Evolutionary conservation across 2,888 invertebrate genomes (phyloP), one percentile per base, ranked within the genome.

Genomic region (Papilio gigon): DNA sequence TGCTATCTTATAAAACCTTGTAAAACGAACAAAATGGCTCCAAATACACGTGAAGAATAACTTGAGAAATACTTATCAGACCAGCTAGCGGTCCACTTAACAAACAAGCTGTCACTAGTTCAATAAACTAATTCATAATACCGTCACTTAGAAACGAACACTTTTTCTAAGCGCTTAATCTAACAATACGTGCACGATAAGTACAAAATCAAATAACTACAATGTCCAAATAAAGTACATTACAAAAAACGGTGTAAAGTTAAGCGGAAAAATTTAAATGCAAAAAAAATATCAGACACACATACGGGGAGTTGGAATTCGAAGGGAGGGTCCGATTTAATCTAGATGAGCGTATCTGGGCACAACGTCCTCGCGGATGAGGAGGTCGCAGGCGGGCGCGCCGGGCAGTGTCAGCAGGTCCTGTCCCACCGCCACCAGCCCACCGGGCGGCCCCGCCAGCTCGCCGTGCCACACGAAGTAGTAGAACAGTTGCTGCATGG

Each of bases 401-500:
- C 94, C 94, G 20, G 89, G 92, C 63, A 93, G 93, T 0, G 94
- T 92, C 6, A 95, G 86, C 14, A 94, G 91, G 82, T 96, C 96
- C 81, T 96, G 96, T 0, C 93, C 95, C 1, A 97, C 94, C 27
- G 95, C 91, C 44, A 96, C 87, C 17, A 96, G 92, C 11, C 93
- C 90, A 37, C 91, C 86, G 67, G 94, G 94, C 8, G 93, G 93
- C n/a, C 94, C 93, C 12, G 93, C 89, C 67, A 96, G 89, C 73
- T 93, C 93, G n/a, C 96, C 97, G 74, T 95, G 94, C 93, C 95
- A 94, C 1, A 97, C 96, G 78, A 94, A 97, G 77, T 95, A 94
- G 84, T 96, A 97, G 85, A 97, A 97, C 35, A 97, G 86, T 73
- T 95, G 94, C 80, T 97, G 96, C 93, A 97, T 95, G 12, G 96